phyloP scores from a whole-genome alignment of 2,797 vertebrate genomes.

The Danio tinwini region DNA sequence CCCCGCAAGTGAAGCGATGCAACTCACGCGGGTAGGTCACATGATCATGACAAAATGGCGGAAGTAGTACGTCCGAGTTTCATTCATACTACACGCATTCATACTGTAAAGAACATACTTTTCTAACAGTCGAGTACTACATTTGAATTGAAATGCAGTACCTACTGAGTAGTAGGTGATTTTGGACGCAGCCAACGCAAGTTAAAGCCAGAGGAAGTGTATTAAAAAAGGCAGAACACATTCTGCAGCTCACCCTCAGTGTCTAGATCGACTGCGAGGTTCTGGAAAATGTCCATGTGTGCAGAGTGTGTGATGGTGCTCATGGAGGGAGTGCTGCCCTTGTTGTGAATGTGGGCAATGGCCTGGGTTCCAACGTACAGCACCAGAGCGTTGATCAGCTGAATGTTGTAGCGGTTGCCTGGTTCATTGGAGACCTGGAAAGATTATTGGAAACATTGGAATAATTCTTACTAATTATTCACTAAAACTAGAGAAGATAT shows the following conservation, averaged over 20 bases:
- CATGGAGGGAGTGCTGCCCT: conserved; percentile 99
- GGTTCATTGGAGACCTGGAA: conserved; percentile 92
- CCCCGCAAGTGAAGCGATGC: too few relatives aligned
- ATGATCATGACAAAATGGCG: too few relatives aligned
- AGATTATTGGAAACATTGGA: not conserved
- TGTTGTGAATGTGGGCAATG: conserved; percentile 98
- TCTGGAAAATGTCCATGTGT: conserved; percentile 99
- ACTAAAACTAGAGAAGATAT: too few relatives aligned
- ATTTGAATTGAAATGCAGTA: too few relatives aligned
- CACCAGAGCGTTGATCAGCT: conserved; percentile 98
- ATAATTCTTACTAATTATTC: too few relatives aligned
- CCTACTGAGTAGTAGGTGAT: too few relatives aligned
- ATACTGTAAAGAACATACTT: too few relatives aligned
- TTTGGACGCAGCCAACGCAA: not conserved
- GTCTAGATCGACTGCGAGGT: conserved; percentile 96
- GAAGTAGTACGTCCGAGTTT: too few relatives aligned
- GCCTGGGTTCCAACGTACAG: conserved; percentile 98
- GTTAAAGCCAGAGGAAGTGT: not conserved
- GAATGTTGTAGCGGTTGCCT: conserved; percentile 99
- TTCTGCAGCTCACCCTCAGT: conserved; percentile 87
- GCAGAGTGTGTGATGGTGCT: conserved; percentile 99
- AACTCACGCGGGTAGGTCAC: too few relatives aligned
- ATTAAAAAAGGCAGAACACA: rapidly evolving
- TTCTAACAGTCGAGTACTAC: too few relatives aligned
- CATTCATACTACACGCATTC: too few relatives aligned